Base-by-base conservation (phyloP, 2,888 invertebrate genomes). In the Eueremaeus valkanovi region DNA sequence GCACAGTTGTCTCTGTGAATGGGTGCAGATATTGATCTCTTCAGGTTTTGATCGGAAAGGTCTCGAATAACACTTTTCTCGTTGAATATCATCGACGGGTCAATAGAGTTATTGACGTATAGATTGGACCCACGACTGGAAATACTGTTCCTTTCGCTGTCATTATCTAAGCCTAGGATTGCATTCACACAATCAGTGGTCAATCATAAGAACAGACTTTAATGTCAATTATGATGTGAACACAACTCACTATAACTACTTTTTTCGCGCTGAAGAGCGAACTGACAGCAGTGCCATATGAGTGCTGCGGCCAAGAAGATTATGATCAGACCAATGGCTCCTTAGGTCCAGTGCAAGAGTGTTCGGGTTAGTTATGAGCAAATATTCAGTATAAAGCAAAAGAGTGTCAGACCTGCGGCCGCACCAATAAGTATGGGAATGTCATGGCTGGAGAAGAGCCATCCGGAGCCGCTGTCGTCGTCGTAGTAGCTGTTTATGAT, bases 401-500 rank as follows among this genome's bases (percentile, higher is more conserved):
- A 68, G 70, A 73, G 21, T 21, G 3, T 8, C 61, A 61, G 29
- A 79, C 79, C 79, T 42, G 77, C 76, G 21, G 77, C 78, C 31
- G 77, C 78, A n/a, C 78, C 79, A 49, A 79, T 77, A 5, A 79
- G 58, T 33, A 79, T 79, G 13, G 79, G 78, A 8, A 79, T 63
- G 63, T 79, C 79, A 42, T 73, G 74, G 8, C 77, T 55, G 29
- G 76, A 75, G 66, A 79, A 77, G 11, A 78, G 77, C 31, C 77
- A 74, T n/a, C n/a, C n/a, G 27, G 77, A 74, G 68, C 77, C 76
- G 36, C 76, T n/a, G n/a, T n/a, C 73, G 1, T 76, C 77, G 21
- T 79, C 79, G 18, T 75, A 45, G 21, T 76, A 58, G n/a, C 74
- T 45, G 29, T 72, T 42, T 5, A 21, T 1, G 36, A 36, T 61